These are phyloP conservation scores for Leptocoma aspasia DNA, from an alignment of 2,113 vertebrate species.

Conservation along the genomic window DNA sequence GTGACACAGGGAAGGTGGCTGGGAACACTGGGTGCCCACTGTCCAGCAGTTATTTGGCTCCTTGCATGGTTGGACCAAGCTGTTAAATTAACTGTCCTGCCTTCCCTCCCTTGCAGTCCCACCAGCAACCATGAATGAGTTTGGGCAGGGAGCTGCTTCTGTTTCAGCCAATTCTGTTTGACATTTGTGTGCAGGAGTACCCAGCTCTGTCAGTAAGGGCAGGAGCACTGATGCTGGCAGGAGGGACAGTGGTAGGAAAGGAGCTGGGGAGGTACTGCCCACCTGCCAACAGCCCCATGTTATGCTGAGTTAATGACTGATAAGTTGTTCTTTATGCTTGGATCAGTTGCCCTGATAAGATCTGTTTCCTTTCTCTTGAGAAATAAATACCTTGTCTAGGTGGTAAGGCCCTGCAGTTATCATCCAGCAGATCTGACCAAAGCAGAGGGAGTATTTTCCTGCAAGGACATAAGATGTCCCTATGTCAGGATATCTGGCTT, in stretches of 20 bases:
- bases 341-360: background rate
- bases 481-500: background rate
- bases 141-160: background rate
- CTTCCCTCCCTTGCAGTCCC: background rate
- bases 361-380: slow-evolving; percentile 13
- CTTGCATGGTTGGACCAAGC: background rate
- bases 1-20: background rate
- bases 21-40: rapidly evolving
- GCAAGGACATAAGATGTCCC: background rate
- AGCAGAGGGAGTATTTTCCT: background rate
- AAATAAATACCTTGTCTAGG: background rate
- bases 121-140: background rate
- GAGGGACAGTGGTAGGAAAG: background rate
- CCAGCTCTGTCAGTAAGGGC: background rate
- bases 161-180: background rate
- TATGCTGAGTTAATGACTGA: background rate
- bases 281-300: background rate
- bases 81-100: background rate
- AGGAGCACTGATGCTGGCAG: rapidly evolving
- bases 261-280: background rate
- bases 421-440: background rate
- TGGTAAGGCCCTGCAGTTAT: background rate
- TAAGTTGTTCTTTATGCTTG: background rate
- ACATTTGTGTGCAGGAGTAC: background rate
- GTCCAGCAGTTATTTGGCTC: background rate